These are phyloP conservation scores for Papilio polyxenes DNA, from an alignment of 1,140 invertebrate species.

Conservation along the genomic window DNA sequence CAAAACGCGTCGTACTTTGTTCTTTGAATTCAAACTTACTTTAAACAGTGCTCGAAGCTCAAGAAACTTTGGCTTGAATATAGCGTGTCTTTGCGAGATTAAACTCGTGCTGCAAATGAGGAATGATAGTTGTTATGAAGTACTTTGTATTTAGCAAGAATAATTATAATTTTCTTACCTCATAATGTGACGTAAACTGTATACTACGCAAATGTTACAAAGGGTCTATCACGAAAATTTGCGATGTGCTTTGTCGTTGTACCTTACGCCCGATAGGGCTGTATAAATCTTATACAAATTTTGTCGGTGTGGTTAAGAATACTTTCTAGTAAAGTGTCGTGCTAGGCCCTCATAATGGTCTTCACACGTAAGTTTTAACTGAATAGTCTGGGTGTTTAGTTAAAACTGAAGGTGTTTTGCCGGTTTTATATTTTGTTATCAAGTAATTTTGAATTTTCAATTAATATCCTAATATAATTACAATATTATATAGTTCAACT, in stretches of 20 bases:
- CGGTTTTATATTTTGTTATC: background rate
- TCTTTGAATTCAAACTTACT: constrained; percentile 7
- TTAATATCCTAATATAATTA: background rate
- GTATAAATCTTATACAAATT: too few species aligned
- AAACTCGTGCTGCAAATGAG: background rate
- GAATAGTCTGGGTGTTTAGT: too few species aligned
- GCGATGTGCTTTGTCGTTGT: too few species aligned
- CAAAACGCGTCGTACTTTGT: constrained; percentile 5
- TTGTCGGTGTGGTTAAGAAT: too few species aligned
- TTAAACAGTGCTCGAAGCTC: constrained; percentile 8
- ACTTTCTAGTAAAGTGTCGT: too few species aligned
- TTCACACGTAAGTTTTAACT: too few species aligned
- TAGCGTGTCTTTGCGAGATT: background rate
- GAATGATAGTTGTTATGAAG: background rate
- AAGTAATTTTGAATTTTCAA: background rate
- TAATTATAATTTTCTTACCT: background rate
- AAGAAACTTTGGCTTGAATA: constrained; percentile 7
- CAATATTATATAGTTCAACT: background rate
- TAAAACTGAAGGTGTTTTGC: too few species aligned
- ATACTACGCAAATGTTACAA: too few species aligned
- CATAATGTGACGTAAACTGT: background rate
- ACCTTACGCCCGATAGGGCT: too few species aligned
- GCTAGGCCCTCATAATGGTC: too few species aligned
- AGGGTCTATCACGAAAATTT: too few species aligned
- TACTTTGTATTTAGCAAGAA: background rate